Percentiles rank a stretch among this genome's conserved stretches.
Evolutionary conservation across 2,797 vertebrate species (phyloP).

Genomic region (Mareca strepera): DNA sequence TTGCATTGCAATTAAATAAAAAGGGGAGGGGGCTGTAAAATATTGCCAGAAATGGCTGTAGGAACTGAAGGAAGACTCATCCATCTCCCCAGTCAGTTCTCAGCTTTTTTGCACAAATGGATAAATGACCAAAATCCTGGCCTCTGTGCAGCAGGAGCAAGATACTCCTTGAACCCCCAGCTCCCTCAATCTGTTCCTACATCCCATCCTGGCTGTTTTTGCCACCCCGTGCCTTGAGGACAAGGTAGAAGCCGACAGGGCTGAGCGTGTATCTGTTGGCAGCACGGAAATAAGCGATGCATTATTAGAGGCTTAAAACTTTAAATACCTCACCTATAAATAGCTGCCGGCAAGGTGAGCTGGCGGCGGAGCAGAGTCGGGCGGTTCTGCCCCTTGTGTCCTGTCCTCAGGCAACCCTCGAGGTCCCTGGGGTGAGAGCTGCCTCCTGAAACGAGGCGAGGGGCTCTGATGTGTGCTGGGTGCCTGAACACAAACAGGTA

Average conservation of each 20-base stretch:
- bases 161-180: background rate
- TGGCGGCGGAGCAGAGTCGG: background rate
- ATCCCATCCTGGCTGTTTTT: background rate
- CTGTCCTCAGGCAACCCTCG: background rate
- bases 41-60: background rate
- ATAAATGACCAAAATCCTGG: background rate
- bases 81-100: background rate
- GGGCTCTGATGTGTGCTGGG: background rate
- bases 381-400: accelerated
- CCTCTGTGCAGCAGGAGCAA: background rate
- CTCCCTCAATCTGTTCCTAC: background rate
- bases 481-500: background rate
- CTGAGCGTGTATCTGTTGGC: background rate
- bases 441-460: background rate
- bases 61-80: background rate
- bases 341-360: constrained; percentile 3
- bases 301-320: background rate
- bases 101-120: background rate
- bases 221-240: background rate
- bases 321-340: background rate
- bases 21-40: background rate
- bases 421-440: background rate
- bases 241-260: background rate
- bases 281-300: background rate
- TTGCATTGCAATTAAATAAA: background rate